Percentiles rank a stretch among this genome's conserved stretches.
Conservation (phyloP, 2,113 vertebrate genomes). For the Micronycteris hirsuta region DNA sequence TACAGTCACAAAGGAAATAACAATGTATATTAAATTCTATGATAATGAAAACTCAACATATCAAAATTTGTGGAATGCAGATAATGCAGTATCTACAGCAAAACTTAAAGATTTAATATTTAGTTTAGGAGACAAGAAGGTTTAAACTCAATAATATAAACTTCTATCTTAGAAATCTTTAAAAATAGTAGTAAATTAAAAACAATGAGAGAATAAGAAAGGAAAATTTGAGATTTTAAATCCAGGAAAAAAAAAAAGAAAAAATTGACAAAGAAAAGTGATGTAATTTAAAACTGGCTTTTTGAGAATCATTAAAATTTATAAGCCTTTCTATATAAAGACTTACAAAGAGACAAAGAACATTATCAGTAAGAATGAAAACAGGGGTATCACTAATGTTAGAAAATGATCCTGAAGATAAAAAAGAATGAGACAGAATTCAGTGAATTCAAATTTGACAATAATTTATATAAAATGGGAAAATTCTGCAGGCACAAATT, state of each 20-base stretch:
- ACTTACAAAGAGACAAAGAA: background rate
- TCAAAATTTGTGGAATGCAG: background rate
- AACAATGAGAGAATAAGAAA: background rate
- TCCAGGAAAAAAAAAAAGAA: background rate
- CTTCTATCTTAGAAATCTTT: background rate
- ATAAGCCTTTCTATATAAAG: background rate
- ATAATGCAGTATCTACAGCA: background rate
- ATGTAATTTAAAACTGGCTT: too few species aligned
- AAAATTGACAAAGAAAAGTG: background rate
- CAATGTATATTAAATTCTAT: background rate
- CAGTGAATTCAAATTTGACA: background rate
- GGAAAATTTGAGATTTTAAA: background rate
- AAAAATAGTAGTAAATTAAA: background rate
- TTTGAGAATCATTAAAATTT: background rate
- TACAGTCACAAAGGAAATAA: background rate
- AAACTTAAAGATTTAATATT: background rate
- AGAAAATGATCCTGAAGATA: background rate
- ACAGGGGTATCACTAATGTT: background rate
- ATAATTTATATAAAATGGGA: background rate
- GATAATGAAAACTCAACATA: background rate
- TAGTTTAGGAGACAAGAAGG: background rate
- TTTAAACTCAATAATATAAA: background rate
- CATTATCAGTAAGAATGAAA: background rate
- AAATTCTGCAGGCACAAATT: background rate
- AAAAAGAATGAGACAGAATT: background rate